Percentiles rank a stretch among this genome's conserved stretches.
Evolutionary conservation across 2,797 vertebrate genomes (phyloP).

Genomic region (Hypotaenidia okinawae): DNA sequence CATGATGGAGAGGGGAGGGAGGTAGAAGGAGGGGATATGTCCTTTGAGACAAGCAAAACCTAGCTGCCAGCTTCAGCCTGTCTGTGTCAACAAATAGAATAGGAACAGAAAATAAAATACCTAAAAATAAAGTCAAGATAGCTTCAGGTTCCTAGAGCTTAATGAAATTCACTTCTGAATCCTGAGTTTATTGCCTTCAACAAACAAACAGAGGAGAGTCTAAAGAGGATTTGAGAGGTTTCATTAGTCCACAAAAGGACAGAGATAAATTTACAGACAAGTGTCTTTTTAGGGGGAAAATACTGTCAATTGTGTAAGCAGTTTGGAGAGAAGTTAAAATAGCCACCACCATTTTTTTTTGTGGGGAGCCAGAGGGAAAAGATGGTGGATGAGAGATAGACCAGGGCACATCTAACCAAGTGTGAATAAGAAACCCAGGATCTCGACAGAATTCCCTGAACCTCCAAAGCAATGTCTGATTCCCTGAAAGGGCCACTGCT

Average conservation of each 20-base stretch:
- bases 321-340: not conserved
- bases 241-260: not conserved
- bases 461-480: not conserved
- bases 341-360: not conserved
- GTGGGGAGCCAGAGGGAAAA: not conserved
- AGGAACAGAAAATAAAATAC: not conserved
- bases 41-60: not conserved
- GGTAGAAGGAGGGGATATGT: not conserved
- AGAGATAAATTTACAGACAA: not conserved
- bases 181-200: conserved; percentile 3
- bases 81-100: not conserved
- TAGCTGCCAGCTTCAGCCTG: not conserved
- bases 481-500: not conserved
- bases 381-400: not conserved
- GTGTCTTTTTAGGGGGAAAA: not conserved
- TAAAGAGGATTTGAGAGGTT: conserved; percentile 15
- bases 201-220: not conserved
- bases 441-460: not conserved
- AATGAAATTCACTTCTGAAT: conserved; percentile 26
- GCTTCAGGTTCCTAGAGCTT: not conserved
- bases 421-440: not conserved
- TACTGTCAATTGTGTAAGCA: not conserved
- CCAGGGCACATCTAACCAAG: not conserved
- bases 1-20: not conserved
- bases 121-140: not conserved